Conservation (phyloP, 2,113 vertebrate species). For the Gopherus evgoodei region DNA sequence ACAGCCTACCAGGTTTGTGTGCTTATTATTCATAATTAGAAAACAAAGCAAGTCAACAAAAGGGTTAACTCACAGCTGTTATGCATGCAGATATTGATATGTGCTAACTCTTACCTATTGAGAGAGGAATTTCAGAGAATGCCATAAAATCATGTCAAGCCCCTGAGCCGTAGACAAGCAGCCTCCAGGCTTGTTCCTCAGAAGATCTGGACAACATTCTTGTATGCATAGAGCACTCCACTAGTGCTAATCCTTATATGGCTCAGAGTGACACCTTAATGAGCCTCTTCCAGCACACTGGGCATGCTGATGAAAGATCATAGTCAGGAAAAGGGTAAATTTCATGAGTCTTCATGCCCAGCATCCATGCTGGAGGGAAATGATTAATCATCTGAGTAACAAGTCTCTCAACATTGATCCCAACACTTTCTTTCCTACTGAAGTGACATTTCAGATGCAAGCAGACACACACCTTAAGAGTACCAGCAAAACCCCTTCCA, state of each 20-base stretch:
- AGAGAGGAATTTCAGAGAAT: not conserved
- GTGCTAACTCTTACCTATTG: not conserved
- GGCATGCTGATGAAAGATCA: not conserved
- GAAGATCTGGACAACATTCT: not conserved
- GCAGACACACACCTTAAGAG: not conserved
- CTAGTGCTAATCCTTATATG: not conserved
- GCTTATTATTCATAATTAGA: not conserved
- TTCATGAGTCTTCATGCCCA: not conserved
- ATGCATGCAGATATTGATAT: not conserved
- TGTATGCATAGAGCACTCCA: not conserved
- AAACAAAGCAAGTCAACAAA: not conserved
- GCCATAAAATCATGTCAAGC: not conserved
- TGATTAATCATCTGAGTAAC: not conserved
- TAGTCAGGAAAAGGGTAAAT: not conserved
- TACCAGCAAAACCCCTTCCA: not conserved
- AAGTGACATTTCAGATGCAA: not conserved
- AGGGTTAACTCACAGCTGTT: not conserved
- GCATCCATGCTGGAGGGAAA: not conserved
- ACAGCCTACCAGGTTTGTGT: rapidly evolving
- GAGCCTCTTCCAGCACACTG: not conserved
- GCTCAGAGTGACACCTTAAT: not conserved
- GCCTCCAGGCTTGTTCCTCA: not conserved
- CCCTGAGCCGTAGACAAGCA: not conserved
- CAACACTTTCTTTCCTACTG: not conserved
- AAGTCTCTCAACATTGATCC: not conserved